Evolutionary conservation across 2,113 vertebrate genomes (phyloP).

Genomic region (Narcine bancroftii): DNA sequence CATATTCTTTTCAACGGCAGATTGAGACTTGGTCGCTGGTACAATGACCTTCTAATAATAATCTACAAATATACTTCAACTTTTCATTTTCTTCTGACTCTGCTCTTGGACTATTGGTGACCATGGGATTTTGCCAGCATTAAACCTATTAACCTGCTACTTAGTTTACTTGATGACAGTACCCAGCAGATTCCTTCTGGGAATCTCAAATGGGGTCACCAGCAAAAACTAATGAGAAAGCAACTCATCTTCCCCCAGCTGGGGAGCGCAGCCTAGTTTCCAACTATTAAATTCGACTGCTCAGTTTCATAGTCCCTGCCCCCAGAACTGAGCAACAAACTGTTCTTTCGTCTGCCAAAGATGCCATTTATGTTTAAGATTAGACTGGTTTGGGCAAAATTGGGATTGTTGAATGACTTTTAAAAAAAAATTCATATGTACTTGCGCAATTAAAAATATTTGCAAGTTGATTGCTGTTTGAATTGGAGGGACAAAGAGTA

Average conservation of each 20-base stretch:
- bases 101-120: not conserved
- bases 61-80: not conserved
- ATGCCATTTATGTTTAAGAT: not conserved
- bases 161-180: not conserved
- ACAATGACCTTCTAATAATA: not conserved
- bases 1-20: no score
- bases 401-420: no score
- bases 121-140: not conserved
- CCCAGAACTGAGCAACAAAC: not conserved
- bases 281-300: not conserved
- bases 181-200: constrained; percentile 1
- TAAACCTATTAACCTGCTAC: not conserved
- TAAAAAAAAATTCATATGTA: no score
- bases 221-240: not conserved
- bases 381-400: not conserved
- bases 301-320: not conserved
- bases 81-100: not conserved
- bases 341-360: not conserved
- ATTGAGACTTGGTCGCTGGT: no score
- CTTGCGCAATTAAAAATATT: no score
- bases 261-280: not conserved
- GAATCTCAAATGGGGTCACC: not conserved
- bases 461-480: no score
- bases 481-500: no score
- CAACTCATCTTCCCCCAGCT: not conserved